These are phyloP conservation scores for Drosophila yakuba DNA, from an alignment of 1,140 invertebrate species.

Conservation along the genomic window DNA sequence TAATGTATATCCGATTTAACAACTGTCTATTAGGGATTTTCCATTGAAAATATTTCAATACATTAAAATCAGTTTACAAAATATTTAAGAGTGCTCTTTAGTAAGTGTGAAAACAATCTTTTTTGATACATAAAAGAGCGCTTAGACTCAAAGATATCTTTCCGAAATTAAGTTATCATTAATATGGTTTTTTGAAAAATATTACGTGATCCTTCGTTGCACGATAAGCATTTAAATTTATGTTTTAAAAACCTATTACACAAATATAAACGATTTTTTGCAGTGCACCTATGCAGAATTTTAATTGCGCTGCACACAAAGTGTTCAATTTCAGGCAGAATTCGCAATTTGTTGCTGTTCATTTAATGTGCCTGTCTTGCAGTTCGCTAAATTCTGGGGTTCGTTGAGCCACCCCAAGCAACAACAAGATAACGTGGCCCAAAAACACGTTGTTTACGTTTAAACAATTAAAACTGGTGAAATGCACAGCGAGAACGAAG, in stretches of 20 bases:
- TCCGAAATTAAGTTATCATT: too few species aligned
- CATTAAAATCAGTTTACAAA: too few species aligned
- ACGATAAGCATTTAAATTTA: too few species aligned
- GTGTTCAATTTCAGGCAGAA: constrained; percentile 55
- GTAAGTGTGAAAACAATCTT: too few species aligned
- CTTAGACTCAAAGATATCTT: too few species aligned
- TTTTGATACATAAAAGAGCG: too few species aligned
- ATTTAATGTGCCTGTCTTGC: constrained; percentile 59
- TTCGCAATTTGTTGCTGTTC: constrained; percentile 35
- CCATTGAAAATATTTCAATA: background rate
- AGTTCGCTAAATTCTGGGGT: constrained; percentile 53
- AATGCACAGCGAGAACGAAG: constrained; percentile 23
- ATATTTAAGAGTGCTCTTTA: too few species aligned
- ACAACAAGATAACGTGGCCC: constrained; percentile 25
- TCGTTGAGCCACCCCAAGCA: constrained; percentile 40
- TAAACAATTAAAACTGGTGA: constrained; percentile 65
- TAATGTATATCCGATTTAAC: background rate
- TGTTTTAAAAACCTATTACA: background rate
- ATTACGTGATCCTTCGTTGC: too few species aligned
- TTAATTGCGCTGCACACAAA: constrained; percentile 52
- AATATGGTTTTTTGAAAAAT: too few species aligned
- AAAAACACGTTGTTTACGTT: constrained; percentile 78
- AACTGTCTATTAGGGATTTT: background rate
- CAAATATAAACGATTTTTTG: background rate
- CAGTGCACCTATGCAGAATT: constrained; percentile 18